Base-by-base conservation (phyloP, 2,888 invertebrate genomes). In the Drosophila infuscata region DNA sequence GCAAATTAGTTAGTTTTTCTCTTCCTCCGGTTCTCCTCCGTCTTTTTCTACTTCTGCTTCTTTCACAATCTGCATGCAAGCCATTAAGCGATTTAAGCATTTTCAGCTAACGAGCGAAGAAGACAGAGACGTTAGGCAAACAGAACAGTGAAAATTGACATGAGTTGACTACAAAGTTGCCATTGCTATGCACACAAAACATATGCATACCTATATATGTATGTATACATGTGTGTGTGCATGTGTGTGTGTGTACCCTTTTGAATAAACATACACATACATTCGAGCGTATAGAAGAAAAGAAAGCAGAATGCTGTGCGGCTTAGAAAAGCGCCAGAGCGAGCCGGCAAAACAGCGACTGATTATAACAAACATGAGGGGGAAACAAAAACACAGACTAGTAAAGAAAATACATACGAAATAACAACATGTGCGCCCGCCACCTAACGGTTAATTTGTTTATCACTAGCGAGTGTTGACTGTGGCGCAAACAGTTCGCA, bases 361-460 rank as follows among this genome's bases (percentile, higher is more conserved):
- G 63, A 66, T 70, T 54, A 70, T 38, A 74, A 65, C 56, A 76
- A 74, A 67, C 48, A 43, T 51, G 62, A 52, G 48, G 15, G 48
- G 15, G 59, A 36, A 62, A 57, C 46, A 60, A 54, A 64, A 25
- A 56, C 36, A 46, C 46, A 25, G 25, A 46, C 12, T 15, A 25
- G n/a, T 41, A 41, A 41, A 17, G 46, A 25, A 46, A 46, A 25
- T 46, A 46, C 46, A 61, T 53, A 51, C 38, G 53, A 68, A 72
- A 56, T 56, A 70, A 83, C 66, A 60, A 74, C 78, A 77, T 80
- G 64, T 82, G 63, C 67, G 46, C 15, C 25, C 46, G 46, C 59
- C 71, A 58, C 56, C 51, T 84, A 89, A 76, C 89, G 73, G 89
- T 67, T 56, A 70, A 71, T 73, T 79, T 79, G 84, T 74, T 86